Percentiles rank a stretch among this genome's conserved stretches.
Evolutionary conservation across 2,888 invertebrate species (phyloP).

Genomic region (Stenodema calcarata): DNA sequence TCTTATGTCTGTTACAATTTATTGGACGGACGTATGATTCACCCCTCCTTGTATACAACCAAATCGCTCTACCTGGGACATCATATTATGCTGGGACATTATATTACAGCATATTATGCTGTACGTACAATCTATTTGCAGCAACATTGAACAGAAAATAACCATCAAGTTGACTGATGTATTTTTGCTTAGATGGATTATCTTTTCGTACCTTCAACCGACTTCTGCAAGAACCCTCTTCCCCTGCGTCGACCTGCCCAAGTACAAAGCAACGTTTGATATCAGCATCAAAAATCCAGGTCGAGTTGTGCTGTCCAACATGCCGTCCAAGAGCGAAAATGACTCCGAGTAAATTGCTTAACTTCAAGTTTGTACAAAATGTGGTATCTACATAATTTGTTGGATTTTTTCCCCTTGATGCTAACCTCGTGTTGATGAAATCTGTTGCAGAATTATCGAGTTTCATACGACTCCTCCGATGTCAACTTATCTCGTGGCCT

Average conservation of each 20-base stretch:
- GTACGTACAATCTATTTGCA: no score
- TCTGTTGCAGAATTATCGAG: neutral
- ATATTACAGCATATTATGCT: no score
- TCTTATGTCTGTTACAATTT: no score
- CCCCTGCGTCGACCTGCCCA: slow-evolving; percentile 40
- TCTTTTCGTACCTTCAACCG: slow-evolving; percentile 29
- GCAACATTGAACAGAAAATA: no score
- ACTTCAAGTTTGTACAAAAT: neutral
- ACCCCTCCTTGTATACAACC: no score
- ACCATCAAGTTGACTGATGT: no score
- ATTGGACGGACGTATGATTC: no score
- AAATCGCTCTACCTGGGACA: no score
- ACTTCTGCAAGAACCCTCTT: slow-evolving; percentile 29
- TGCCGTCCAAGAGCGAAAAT: slow-evolving; percentile 65
- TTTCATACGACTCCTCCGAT: slow-evolving; percentile 81
- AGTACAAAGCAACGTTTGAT: slow-evolving; percentile 36
- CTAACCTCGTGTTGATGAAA: no score
- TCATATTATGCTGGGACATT: no score
- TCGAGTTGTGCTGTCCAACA: slow-evolving; percentile 73
- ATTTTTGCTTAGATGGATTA: neutral
- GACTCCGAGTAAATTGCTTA: neutral
- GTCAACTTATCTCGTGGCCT: slow-evolving; percentile 92
- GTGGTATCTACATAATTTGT: no score
- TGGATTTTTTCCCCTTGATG: no score
- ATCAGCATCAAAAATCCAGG: slow-evolving; percentile 65